phyloP scores from a whole-genome alignment of 2,113 vertebrate species.

The Spizaetus ornatus region DNA sequence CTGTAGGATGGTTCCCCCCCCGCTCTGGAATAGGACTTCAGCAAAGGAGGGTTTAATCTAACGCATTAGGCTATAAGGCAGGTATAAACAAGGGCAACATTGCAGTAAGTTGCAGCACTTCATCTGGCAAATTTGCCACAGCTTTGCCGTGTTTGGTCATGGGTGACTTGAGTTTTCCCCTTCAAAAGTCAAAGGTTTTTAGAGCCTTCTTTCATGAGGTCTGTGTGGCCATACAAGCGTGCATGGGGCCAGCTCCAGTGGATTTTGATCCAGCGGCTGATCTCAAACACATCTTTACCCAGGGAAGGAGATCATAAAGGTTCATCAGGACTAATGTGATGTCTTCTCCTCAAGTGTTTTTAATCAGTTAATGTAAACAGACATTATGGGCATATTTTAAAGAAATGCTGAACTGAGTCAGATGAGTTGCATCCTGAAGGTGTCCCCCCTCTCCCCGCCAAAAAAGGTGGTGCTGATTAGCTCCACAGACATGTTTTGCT shows the following conservation, averaged over 20 bases:
- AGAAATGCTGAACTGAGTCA: not conserved
- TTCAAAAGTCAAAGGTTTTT: not conserved
- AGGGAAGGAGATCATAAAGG: not conserved
- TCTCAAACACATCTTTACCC: not conserved
- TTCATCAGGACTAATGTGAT: not conserved
- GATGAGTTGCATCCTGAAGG: not conserved
- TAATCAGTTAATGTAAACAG: not conserved
- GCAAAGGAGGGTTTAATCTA: not conserved
- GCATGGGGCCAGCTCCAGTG: not conserved
- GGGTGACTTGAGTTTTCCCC: not conserved
- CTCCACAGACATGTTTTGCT: not conserved
- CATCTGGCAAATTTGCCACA: not conserved
- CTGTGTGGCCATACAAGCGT: accelerated
- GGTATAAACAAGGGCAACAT: not conserved
- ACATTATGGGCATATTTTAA: not conserved
- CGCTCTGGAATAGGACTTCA: not conserved
- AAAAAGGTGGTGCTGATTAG: not conserved
- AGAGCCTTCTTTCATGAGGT: not conserved
- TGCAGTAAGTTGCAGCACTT: not conserved
- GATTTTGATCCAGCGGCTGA: not conserved
- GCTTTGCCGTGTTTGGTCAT: not conserved
- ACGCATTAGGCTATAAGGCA: not conserved
- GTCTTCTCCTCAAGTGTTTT: not conserved
- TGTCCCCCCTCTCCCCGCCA: not conserved
- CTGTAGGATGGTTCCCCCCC: not conserved